Evolutionary conservation across 1,140 invertebrate species (phyloP), one percentile per base, ranked within the genome.

Genomic region (Diabrotica virgifera): DNA sequence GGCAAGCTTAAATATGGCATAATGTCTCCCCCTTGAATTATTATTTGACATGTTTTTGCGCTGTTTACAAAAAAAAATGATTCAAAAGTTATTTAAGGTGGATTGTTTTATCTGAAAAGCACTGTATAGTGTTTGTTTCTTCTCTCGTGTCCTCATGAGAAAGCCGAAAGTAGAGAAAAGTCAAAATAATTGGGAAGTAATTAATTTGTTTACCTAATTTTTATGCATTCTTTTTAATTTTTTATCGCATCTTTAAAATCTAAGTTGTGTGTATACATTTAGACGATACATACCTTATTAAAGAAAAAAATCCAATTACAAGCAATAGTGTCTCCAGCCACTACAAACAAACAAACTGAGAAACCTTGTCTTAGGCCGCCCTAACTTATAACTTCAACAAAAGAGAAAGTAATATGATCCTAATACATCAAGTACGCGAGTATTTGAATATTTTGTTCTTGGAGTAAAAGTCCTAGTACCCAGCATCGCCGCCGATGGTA

Each of bases 381-480:
- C 51, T 14, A 52, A 52, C 51, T 52, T 52, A 52, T 52, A 52
- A 52, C 51, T 52, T 52, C 51, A 12, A 52, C 14, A 14, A 52
- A 52, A 52, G 51, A 52, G 51, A 52, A 52, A 52, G 51, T 52
- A 52, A 24, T 24, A 24, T 24, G 24, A 24, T 24, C 24, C 24
- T 2, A 24, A 24, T 24, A 24, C 24, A 24, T 24, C 24, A 24
- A 24, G 24, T 24, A 24, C 24, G 24, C 24, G 24, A 24, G 24
- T 24, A 24, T 24, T 24, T 24, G 24, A 24, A 24, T 24, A 24
- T 24, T 24, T 24, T 24, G 24, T 24, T 24, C 24, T 24, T 24
- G 24, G 24, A 24, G 24, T 24, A 24, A 24, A 24, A 24, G 24
- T 24, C 24, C 24, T 24, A 4, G 24, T 24, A 24, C 24, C 24